Evolutionary conservation across 2,113 vertebrate genomes (phyloP).

Genomic region (Gopherus evgoodei): DNA sequence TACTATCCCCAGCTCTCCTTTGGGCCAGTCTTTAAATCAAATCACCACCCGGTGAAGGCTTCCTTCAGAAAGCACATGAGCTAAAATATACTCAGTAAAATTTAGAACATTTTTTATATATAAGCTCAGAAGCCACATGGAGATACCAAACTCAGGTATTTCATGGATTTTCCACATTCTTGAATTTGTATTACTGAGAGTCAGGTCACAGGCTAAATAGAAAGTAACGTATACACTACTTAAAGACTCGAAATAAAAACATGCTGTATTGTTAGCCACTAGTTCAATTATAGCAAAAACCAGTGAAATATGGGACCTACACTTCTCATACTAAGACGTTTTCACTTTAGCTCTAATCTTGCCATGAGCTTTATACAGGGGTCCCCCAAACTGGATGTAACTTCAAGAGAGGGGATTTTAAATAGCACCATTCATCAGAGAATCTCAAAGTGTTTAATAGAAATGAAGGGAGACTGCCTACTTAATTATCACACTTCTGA

Average conservation of each 20-base stretch:
- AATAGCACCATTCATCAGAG: accelerated
- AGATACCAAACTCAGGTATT: neutral
- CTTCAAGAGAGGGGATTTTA: accelerated
- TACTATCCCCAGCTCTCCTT: accelerated
- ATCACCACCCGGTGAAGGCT: accelerated
- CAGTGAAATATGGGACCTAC: neutral
- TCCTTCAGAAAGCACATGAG: neutral
- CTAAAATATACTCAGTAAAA: neutral
- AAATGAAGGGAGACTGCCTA: accelerated
- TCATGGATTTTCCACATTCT: neutral
- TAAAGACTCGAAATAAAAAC: neutral
- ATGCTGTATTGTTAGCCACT: neutral
- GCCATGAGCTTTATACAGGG: accelerated
- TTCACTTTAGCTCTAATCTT: neutral
- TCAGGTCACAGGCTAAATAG: neutral
- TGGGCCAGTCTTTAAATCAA: accelerated
- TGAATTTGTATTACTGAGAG: accelerated
- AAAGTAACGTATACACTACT: accelerated
- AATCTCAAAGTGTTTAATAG: accelerated
- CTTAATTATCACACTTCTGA: neutral
- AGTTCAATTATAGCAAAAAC: neutral
- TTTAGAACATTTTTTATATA: neutral
- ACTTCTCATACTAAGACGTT: accelerated
- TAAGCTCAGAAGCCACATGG: neutral
- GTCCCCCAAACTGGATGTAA: accelerated